These are phyloP conservation scores for Pseudochaenichthys georgianus DNA, from an alignment of 2,797 vertebrate species.

Conservation along the genomic window DNA sequence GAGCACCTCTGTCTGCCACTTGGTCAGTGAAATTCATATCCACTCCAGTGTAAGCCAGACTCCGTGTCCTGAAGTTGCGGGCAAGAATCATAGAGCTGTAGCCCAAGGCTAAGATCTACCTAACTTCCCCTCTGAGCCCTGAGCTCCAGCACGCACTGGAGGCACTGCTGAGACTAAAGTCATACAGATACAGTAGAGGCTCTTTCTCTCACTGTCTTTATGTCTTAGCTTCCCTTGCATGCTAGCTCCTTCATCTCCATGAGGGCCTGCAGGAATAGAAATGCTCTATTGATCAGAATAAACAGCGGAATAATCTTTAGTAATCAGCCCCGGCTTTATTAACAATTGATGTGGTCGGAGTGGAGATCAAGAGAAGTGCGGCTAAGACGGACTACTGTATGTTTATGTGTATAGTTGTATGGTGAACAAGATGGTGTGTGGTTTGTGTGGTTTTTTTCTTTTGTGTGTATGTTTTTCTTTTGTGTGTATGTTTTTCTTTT, in stretches of 20 bases:
- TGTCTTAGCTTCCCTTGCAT: conserved; percentile 76
- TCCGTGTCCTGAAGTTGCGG: conserved; percentile 47
- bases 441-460: conserved; percentile 19
- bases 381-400: conserved; percentile 52
- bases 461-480: too few relatives aligned
- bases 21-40: conserved; percentile 99
- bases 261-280: conserved; percentile 72
- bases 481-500: background rate
- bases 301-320: conserved; percentile 95
- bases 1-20: conserved; percentile 89
- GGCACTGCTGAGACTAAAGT: conserved; percentile 59
- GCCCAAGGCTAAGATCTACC: conserved; percentile 68
- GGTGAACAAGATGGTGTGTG: conserved; percentile 63
- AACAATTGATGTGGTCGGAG: conserved; percentile 92
- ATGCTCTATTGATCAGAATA: conserved; percentile 87
- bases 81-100: conserved; percentile 47
- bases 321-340: conserved; percentile 93
- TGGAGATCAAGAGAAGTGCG: conserved; percentile 71
- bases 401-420: conserved; percentile 47
- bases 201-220: conserved; percentile 56
- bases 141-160: conserved; percentile 53
- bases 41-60: conserved; percentile 79
- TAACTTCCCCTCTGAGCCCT: conserved; percentile 58
- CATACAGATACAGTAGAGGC: conserved; percentile 70
- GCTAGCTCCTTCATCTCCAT: conserved; percentile 61